A percentile compares a stretch with the other conserved stretches of the same genome.
Conservation (phyloP, 2,113 vertebrate genomes). For the Mandrillus leucophaeus region DNA sequence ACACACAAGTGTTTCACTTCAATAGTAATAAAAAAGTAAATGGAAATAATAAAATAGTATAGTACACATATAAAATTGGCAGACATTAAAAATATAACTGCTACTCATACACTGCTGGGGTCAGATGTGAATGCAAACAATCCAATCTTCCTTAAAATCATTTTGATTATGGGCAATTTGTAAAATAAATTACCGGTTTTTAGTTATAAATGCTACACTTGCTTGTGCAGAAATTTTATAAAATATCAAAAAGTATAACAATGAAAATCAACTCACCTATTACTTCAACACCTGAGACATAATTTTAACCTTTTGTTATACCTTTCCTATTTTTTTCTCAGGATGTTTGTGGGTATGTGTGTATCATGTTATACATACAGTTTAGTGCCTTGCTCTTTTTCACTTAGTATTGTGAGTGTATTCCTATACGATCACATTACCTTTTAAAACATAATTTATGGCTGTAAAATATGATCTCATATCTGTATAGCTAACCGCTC, state of each 20-base stretch:
- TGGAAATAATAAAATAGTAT: constrained; percentile 47
- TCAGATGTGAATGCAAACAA: background rate
- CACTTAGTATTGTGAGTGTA: background rate
- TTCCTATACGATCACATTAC: rapidly evolving
- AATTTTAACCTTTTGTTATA: background rate
- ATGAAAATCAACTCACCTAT: background rate
- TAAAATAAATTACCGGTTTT: background rate
- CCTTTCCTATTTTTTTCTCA: background rate
- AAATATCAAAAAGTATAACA: background rate
- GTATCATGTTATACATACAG: background rate
- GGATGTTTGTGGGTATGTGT: too few species aligned
- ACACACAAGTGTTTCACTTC: background rate
- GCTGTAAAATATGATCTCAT: too few species aligned
- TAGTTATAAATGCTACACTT: background rate
- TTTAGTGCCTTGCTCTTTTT: background rate
- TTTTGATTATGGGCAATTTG: constrained; percentile 11
- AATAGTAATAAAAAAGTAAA: constrained; percentile 48
- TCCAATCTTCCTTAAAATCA: constrained; percentile 15
- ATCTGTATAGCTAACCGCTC: background rate
- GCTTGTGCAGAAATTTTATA: background rate
- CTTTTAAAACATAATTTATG: background rate
- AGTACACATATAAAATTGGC: constrained; percentile 7
- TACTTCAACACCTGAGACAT: background rate
- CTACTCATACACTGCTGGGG: background rate
- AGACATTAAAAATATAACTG: constrained; percentile 23